A percentile compares a stretch with the other conserved stretches of the same genome.
Conservation (phyloP, 2,113 vertebrate genomes). For the Pelusios castaneus region DNA sequence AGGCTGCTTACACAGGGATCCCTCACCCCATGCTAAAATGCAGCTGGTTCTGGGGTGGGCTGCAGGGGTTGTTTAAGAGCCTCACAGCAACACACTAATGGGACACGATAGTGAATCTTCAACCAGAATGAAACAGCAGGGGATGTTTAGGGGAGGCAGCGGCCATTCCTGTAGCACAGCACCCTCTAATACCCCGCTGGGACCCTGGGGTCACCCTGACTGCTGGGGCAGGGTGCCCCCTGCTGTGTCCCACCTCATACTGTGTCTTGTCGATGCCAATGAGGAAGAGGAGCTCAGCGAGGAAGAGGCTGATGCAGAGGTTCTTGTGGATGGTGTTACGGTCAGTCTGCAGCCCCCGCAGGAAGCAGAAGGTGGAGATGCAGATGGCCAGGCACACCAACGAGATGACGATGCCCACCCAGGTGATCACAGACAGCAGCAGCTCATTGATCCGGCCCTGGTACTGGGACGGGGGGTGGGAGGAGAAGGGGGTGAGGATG, state of each 20-base stretch:
- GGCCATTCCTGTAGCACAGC: background rate
- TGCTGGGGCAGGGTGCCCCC: background rate
- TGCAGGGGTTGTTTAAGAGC: background rate
- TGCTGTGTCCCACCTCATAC: conserved; percentile 81
- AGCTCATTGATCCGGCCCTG: conserved; percentile 89
- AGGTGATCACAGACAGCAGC: conserved; percentile 93
- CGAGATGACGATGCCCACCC: conserved; percentile 95
- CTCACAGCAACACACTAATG: too few species aligned
- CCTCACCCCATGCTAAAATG: background rate
- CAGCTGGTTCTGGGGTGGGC: background rate
- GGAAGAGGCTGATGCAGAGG: conserved; percentile 96
- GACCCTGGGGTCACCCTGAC: too few species aligned
- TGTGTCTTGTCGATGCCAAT: conserved; percentile 95
- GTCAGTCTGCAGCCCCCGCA: conserved; percentile 92
- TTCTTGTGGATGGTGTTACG: conserved; percentile 98
- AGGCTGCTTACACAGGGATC: background rate
- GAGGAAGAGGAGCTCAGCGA: conserved; percentile 94
- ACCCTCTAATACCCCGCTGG: background rate
- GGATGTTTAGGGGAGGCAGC: too few species aligned
- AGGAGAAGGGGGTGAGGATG: background rate
- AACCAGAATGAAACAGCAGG: background rate
- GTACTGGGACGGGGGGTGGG: conserved; percentile 73
- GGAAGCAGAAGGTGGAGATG: conserved; percentile 96
- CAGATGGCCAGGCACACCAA: conserved; percentile 94
- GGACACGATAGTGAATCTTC: too few species aligned